These are phyloP conservation scores for Zaprionus camerounensis DNA, from an alignment of 1,140 invertebrate genomes.

Conservation along the genomic window DNA sequence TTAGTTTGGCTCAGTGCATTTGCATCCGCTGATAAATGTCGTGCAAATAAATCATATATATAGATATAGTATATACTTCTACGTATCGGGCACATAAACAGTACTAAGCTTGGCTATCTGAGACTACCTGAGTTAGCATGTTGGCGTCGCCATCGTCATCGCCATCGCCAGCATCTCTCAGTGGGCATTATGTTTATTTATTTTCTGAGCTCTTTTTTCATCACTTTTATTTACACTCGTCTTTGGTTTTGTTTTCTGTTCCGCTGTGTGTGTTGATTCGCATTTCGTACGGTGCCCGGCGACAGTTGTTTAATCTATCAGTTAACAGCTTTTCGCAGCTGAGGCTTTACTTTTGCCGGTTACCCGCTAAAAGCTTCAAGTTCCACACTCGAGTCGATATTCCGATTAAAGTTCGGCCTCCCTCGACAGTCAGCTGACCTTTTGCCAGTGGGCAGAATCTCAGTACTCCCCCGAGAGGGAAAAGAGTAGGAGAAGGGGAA, in stretches of 20 bases:
- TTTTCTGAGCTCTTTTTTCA: constrained; percentile 23
- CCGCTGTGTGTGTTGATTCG: constrained; percentile 20
- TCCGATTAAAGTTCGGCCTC: constrained; percentile 39
- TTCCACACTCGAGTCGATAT: constrained; percentile 39
- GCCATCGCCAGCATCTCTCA: not conserved
- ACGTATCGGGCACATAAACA: not conserved
- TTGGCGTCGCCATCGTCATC: constrained; percentile 18
- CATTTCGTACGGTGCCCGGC: constrained; percentile 49
- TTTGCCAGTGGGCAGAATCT: not conserved
- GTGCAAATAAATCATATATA: constrained; percentile 6
- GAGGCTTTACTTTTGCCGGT: constrained; percentile 47
- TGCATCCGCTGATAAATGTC: constrained; percentile 43
- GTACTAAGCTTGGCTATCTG: not conserved
- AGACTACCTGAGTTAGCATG: constrained; percentile 46
- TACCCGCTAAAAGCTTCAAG: constrained; percentile 46
- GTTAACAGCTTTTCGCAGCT: constrained; percentile 56
- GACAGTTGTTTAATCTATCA: constrained; percentile 75
- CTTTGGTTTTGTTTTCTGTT: constrained; percentile 42
- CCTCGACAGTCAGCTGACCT: constrained; percentile 52
- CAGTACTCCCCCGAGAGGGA: not conserved
- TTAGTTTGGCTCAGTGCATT: constrained; percentile 41
- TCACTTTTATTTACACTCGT: constrained; percentile 41
- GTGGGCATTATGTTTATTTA: constrained; percentile 31
- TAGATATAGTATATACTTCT: constrained; percentile 2
- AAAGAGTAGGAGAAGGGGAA: no score